These are phyloP conservation scores for Ctenomys sociabilis DNA, from an alignment of 2,113 vertebrate genomes.

Conservation along the genomic window DNA sequence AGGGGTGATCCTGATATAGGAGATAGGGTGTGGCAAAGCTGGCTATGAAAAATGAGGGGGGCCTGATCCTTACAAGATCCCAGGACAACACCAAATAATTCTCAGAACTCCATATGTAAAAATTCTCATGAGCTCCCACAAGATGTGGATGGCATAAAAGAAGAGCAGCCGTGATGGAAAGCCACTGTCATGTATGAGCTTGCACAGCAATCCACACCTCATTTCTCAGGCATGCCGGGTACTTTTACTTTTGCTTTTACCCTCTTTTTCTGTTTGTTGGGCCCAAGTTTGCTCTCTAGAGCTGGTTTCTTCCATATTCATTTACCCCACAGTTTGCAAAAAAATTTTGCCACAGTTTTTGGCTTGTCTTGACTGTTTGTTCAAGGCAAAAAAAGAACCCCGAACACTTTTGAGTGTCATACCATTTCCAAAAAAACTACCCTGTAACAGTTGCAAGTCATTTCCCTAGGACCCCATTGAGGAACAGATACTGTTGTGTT, in stretches of 20 bases:
- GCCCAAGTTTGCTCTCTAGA: neutral
- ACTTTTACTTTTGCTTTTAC: neutral
- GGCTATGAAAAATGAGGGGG: neutral
- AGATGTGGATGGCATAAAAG: neutral
- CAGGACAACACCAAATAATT: neutral
- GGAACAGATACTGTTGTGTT: neutral
- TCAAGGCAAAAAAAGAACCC: no score
- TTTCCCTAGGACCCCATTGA: neutral
- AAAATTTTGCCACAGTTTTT: no score
- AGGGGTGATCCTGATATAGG: neutral
- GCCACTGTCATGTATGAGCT: neutral
- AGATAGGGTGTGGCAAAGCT: no score
- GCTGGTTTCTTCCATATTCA: neutral
- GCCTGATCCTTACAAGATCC: neutral
- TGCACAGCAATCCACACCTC: neutral
- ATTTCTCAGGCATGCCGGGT: neutral
- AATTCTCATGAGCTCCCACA: neutral
- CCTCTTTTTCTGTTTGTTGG: neutral
- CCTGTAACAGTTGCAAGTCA: neutral
- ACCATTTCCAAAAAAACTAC: neutral
- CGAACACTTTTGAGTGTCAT: no score
- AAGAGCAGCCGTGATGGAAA: neutral
- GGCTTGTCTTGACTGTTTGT: no score
- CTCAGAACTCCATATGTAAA: neutral
- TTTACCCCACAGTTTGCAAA: no score